These are phyloP conservation scores for Halictus ligatus DNA, from an alignment of 2,888 invertebrate genomes.

Conservation along the genomic window DNA sequence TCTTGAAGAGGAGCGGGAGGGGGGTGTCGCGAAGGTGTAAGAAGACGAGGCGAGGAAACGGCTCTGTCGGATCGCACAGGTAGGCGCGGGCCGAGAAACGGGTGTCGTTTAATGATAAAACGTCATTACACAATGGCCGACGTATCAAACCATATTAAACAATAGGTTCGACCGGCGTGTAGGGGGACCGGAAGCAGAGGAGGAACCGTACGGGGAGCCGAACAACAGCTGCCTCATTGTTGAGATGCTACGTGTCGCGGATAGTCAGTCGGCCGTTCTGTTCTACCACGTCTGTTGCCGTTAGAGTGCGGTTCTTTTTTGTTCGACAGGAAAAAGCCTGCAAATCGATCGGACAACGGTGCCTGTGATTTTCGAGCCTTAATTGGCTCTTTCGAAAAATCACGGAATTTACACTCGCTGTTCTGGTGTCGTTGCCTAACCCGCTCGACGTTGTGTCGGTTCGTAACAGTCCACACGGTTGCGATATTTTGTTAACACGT, in stretches of 20 bases:
- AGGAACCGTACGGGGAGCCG: conserved; percentile 70
- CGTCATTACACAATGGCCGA: conserved; percentile 78
- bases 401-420: neutral
- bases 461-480: neutral
- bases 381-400: neutral
- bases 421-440: neutral
- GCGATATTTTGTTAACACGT: neutral
- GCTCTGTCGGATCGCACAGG: conserved; percentile 72
- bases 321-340: neutral
- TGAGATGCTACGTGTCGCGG: conserved; percentile 77
- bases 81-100: conserved; percentile 71
- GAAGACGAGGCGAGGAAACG: conserved; percentile 34
- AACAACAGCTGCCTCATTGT: conserved; percentile 79
- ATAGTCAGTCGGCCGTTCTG: conserved; percentile 61
- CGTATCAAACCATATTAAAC: conserved; percentile 81
- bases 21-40: neutral
- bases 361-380: neutral
- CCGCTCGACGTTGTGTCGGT: neutral
- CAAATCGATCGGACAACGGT: neutral
- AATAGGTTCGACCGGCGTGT: conserved; percentile 71
- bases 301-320: conserved; percentile 1
- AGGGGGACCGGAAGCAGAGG: conserved; percentile 76
- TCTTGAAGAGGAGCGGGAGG: neutral
- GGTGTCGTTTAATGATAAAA: conserved; percentile 75
- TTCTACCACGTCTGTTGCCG: conserved; percentile 30